Conservation (phyloP, 2,113 vertebrate species). For the Melanostigma gelatinosum region DNA sequence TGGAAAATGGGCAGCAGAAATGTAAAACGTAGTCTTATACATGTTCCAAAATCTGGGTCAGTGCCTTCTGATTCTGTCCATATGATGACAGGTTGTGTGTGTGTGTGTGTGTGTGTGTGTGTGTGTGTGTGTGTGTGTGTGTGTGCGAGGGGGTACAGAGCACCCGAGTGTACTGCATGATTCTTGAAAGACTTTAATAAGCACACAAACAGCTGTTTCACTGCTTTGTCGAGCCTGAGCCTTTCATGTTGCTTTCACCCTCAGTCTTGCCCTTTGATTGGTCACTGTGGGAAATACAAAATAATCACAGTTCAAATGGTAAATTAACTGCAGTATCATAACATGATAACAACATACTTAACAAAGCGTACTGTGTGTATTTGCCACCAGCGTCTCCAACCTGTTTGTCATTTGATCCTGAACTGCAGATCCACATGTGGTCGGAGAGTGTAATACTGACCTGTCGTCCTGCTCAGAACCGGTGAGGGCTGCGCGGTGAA, state of each 20-base stretch:
- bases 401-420: slow-evolving; percentile 39
- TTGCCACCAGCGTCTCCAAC: neutral
- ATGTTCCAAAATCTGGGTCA: slow-evolving; percentile 5
- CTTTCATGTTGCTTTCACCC: slow-evolving; percentile 68
- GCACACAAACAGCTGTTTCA: slow-evolving; percentile 63
- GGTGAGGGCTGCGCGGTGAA: slow-evolving; percentile 70
- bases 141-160: neutral
- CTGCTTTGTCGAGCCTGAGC: slow-evolving; percentile 75
- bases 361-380: neutral
- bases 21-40: neutral
- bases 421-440: slow-evolving; percentile 8
- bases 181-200: slow-evolving; percentile 66
- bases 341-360: neutral
- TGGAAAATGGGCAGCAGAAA: slow-evolving; percentile 4
- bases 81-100: slow-evolving; percentile 7
- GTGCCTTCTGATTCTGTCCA: slow-evolving; percentile 6
- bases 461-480: slow-evolving; percentile 69
- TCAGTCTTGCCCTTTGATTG: slow-evolving; percentile 64
- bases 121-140: neutral
- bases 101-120: neutral
- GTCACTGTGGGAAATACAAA: slow-evolving; percentile 78
- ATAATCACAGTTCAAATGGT: neutral
- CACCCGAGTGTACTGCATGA: slow-evolving; percentile 24
- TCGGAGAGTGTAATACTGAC: slow-evolving; percentile 75
- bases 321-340: neutral